Evolutionary conservation across 2,113 vertebrate species (phyloP), one percentile per base, ranked within the genome.

Genomic region (Ophiodon elongatus): DNA sequence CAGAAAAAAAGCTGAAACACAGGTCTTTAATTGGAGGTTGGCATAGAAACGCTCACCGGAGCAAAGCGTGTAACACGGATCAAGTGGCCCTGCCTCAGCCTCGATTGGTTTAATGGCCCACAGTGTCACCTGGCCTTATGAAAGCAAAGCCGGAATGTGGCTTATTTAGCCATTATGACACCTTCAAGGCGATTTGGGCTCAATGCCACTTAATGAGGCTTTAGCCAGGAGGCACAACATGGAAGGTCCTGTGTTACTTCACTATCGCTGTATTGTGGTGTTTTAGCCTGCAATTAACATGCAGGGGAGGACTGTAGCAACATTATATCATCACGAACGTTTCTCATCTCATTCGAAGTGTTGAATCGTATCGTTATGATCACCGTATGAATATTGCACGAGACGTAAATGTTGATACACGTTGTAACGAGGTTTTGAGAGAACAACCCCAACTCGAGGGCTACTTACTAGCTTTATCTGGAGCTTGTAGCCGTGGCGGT

Each of bases 41-140:
- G 74, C 81, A 91, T 89, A 66, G 90, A 90, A 94, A 95, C 85
- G 21, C 59, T 83, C 45, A 27, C 52, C 52, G 4, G 84, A 71
- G 66, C 52, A 33, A 73, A 71, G 76, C 77, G 86, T 88, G 88
- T 81, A 79, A 86, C 70, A 17, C 70, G 76, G 54, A 85, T 86
- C 27, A 86, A 85, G 79, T 76, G 75, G 65, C 64, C 15, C 14
- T 45, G 60, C 43, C 78, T 80, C 64, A 10, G 59, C 35, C 72
- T 79, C 37, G 65, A 10, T 78, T 68, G 82, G 76, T 73, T 74
- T 64, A 76, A 76, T 71, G 62, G 68, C 43, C 65, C 73, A 63
- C 57, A 31, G 67, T 21, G 4, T 82, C 66, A 73, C 21, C 69
- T 63, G 37, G 25, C 50, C 14, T 54, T 29, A 11, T 54, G 43